Conservation (phyloP, 2,797 vertebrate species). For the Hozukius guyotensis region DNA sequence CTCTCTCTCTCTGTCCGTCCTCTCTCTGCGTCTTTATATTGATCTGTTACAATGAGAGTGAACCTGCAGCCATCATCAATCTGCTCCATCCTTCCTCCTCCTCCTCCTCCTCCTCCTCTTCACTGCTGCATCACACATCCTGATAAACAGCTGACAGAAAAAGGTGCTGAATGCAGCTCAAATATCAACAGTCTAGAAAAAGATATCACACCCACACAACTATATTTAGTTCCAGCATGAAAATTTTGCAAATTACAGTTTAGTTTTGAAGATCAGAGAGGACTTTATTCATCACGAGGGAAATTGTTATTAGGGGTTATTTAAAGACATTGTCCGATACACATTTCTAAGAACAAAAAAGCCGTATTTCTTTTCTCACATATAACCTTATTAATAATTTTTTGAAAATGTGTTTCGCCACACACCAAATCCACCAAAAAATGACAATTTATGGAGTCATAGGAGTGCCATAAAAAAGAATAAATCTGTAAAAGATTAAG, state of each 20-base stretch:
- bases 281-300: not conserved
- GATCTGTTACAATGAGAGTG: too few species aligned
- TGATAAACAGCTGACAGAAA: conserved; percentile 22
- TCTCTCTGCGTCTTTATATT: too few species aligned
- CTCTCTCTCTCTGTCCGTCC: too few species aligned
- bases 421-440: not conserved
- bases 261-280: not conserved
- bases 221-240: not conserved
- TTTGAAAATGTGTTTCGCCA: not conserved
- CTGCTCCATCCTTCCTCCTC: too few species aligned
- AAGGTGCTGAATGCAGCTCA: not conserved
- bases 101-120: conserved; percentile 1
- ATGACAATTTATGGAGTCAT: too few species aligned
- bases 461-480: too few species aligned
- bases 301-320: not conserved
- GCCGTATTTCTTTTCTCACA: not conserved
- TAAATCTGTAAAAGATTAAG: too few species aligned
- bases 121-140: conserved; percentile 15
- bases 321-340: not conserved
- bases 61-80: too few species aligned
- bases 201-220: not conserved
- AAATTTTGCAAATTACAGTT: not conserved
- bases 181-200: not conserved
- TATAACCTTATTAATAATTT: not conserved
- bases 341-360: not conserved